These are phyloP conservation scores for Sebastes hubbsi DNA, from an alignment of 2,797 vertebrate species.

Conservation along the genomic window DNA sequence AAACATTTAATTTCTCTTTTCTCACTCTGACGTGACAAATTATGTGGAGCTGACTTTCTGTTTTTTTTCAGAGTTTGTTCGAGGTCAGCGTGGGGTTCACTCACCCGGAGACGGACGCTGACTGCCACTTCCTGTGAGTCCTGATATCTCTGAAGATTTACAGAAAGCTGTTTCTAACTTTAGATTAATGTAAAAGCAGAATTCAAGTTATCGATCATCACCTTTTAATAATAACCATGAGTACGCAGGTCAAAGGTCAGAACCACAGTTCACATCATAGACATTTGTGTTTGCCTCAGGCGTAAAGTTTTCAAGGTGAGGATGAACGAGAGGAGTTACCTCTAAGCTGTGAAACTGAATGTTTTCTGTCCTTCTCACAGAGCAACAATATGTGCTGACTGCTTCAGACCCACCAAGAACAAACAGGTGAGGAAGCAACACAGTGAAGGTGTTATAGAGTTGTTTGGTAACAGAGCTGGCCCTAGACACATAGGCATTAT, in stretches of 20 bases:
- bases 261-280: background rate
- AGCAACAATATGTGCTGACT: conserved; percentile 86
- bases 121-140: conserved; percentile 98
- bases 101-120: conserved; percentile 90
- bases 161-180: background rate
- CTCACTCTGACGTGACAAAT: background rate
- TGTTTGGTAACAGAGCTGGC: no score
- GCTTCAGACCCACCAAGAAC: conserved; percentile 94
- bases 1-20: background rate
- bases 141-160: background rate
- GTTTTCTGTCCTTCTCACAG: conserved; percentile 72
- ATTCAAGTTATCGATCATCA: background rate
- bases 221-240: background rate
- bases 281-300: background rate
- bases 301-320: background rate
- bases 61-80: conserved; percentile 86
- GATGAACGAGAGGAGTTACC: background rate
- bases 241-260: background rate
- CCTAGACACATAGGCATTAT: no score
- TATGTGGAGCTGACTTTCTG: no score
- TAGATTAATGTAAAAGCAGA: background rate
- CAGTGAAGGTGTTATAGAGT: no score
- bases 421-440: conserved; percentile 86
- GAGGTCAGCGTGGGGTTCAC: conserved; percentile 93
- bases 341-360: background rate